Conservation (phyloP, 1,140 invertebrate genomes). For the Macrobrachium nipponense region DNA sequence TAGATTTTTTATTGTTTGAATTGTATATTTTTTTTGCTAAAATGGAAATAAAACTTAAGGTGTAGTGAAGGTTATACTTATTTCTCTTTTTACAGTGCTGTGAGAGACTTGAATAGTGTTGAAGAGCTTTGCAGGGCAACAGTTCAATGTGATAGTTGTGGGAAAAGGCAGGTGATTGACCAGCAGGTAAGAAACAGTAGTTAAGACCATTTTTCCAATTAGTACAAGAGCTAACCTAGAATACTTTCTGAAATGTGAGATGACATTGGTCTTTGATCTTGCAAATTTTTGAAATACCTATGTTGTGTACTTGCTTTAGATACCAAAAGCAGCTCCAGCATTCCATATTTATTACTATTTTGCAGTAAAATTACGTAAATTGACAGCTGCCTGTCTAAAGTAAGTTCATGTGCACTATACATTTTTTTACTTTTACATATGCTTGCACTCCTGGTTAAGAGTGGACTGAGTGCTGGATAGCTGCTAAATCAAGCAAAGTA, state of each 20-base stretch:
- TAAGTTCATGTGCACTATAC: conserved; percentile 12
- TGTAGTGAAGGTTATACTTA: neutral
- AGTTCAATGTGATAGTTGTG: conserved; percentile 74
- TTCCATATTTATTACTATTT: too few relatives aligned
- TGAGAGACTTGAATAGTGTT: conserved; percentile 71
- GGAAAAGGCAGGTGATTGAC: conserved; percentile 74
- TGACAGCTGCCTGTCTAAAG: too few relatives aligned
- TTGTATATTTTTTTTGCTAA: neutral
- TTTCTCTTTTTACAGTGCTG: conserved; percentile 29
- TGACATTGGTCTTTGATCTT: too few relatives aligned
- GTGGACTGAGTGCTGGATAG: too few relatives aligned
- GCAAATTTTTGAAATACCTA: too few relatives aligned
- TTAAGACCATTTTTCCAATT: conserved; percentile 53
- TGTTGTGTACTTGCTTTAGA: too few relatives aligned
- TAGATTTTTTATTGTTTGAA: too few relatives aligned
- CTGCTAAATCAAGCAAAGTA: too few relatives aligned
- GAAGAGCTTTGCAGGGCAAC: conserved; percentile 72
- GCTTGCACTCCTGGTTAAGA: too few relatives aligned
- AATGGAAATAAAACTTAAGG: neutral
- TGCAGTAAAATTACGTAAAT: too few relatives aligned
- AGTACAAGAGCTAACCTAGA: neutral
- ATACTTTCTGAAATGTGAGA: neutral
- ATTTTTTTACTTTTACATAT: too few relatives aligned
- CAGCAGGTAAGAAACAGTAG: conserved; percentile 70
- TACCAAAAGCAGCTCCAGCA: too few relatives aligned